Percentiles rank a stretch among this genome's conserved stretches.
Evolutionary conservation across 2,113 vertebrate species (phyloP).

Genomic region (Mustelus asterias): DNA sequence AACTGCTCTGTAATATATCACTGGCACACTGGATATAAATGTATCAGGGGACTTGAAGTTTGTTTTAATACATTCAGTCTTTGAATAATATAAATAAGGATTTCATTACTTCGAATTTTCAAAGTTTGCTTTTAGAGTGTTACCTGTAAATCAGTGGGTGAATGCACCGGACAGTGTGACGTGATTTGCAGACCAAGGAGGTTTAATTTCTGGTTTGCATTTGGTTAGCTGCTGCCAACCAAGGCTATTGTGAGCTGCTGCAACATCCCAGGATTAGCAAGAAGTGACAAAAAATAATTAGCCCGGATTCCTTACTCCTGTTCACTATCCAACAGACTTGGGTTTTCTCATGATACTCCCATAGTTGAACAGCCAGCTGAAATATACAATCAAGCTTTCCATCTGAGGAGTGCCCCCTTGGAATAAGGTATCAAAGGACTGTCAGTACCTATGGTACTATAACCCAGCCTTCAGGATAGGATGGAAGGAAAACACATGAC

Average conservation of each 20-base stretch:
- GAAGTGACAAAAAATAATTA: not conserved
- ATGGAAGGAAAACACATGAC: not conserved
- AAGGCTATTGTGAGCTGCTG: not conserved
- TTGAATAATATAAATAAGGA: not conserved
- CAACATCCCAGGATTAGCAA: not conserved
- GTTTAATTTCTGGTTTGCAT: not conserved
- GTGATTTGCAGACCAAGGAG: not conserved
- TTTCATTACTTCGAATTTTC: not conserved
- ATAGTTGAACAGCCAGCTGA: not conserved
- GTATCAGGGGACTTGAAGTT: too few species aligned
- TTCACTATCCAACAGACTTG: not conserved
- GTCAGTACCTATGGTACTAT: slow-evolving; percentile 48
- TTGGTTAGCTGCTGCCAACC: not conserved
- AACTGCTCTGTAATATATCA: not conserved
- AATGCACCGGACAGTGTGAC: not conserved
- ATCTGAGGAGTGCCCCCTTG: not conserved
- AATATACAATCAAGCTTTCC: not conserved
- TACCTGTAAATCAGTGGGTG: too few species aligned
- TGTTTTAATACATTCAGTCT: too few species aligned
- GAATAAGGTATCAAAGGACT: not conserved
- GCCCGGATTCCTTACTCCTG: not conserved
- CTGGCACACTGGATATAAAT: not conserved
- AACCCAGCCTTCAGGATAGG: not conserved
- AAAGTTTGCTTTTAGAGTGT: too few species aligned
- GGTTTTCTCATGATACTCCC: not conserved